Evolutionary conservation across 37 sponge, comb jelly and placozoan genomes (phyloP).

Genomic region (Amphimedon queenslandica): DNA sequence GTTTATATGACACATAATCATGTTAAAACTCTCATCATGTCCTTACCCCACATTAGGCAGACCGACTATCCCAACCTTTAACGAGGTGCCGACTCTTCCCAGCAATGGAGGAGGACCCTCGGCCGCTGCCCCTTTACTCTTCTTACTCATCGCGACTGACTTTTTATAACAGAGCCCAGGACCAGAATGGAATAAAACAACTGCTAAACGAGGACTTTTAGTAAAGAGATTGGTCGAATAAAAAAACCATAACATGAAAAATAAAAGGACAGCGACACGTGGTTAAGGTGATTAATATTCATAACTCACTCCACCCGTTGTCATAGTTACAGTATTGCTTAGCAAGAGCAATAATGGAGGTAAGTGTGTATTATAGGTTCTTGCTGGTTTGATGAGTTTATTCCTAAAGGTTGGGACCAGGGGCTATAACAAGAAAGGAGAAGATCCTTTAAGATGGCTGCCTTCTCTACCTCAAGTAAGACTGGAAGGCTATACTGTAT

Average conservation of each 20-base stretch:
- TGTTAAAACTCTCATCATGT: neutral
- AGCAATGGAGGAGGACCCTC: constrained; percentile 67
- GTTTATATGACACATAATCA: neutral
- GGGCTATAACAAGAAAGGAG: constrained; percentile 2
- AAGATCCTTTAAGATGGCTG: constrained; percentile 60
- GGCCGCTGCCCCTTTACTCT: constrained; percentile 51
- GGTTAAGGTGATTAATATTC: too few relatives aligned
- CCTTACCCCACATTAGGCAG: constrained; percentile 94
- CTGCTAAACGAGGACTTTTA: too few relatives aligned
- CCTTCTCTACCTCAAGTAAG: constrained; percentile 72
- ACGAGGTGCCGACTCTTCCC: constrained; percentile 93
- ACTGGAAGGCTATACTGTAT: neutral
- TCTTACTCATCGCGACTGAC: constrained; percentile 72
- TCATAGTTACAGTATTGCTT: constrained; percentile 3
- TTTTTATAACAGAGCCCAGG: too few relatives aligned
- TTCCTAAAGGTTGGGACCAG: too few relatives aligned
- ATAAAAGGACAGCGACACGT: too few relatives aligned
- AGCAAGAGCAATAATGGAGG: too few relatives aligned
- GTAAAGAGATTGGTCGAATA: too few relatives aligned
- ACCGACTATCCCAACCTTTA: constrained; percentile 96
- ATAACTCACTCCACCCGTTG: neutral
- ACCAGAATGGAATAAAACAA: too few relatives aligned
- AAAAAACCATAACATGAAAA: too few relatives aligned
- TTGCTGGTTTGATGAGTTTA: too few relatives aligned
- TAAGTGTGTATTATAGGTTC: too few relatives aligned